Percentiles rank a stretch among this genome's conserved stretches.
These are phyloP conservation scores for Lycia hirtaria DNA, from an alignment of 2,888 invertebrate species.

Conservation along the genomic window DNA sequence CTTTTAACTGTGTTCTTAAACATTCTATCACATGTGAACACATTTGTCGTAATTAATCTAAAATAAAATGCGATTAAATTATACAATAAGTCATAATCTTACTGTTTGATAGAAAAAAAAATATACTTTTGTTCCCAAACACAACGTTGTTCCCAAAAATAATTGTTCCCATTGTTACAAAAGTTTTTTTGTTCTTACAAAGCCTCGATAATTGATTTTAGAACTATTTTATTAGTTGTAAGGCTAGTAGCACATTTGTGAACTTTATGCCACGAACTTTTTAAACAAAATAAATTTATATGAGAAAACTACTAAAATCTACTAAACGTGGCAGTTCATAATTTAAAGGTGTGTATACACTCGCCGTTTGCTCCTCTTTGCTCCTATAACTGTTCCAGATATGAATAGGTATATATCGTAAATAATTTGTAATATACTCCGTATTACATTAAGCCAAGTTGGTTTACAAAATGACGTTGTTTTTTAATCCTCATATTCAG, in stretches of 20 bases:
- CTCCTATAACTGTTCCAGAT: no score
- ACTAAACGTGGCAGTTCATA: no score
- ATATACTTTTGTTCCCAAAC: constrained; percentile 27
- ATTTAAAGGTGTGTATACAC: no score
- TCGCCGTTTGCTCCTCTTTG: no score
- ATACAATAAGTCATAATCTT: constrained; percentile 18
- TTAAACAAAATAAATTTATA: no score
- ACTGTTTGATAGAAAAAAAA: constrained; percentile 1
- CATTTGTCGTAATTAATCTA: constrained; percentile 54
- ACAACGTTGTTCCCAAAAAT: constrained; percentile 62
- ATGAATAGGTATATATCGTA: no score
- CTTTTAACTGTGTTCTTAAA: constrained; percentile 74
- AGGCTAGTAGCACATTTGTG: background rate
- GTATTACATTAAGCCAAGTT: no score
- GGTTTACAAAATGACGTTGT: no score
- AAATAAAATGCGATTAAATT: constrained; percentile 37
- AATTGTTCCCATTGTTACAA: constrained; percentile 54
- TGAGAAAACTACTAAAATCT: no score
- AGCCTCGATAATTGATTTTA: constrained; percentile 17
- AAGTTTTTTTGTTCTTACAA: constrained; percentile 24
- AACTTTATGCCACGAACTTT: no score
- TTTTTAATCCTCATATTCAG: no score
- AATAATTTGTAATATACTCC: no score
- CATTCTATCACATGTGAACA: constrained; percentile 85
- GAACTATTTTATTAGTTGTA: background rate